These are phyloP conservation scores for Amazona vittata DNA, from an alignment of 2,113 vertebrate species.

Conservation along the genomic window DNA sequence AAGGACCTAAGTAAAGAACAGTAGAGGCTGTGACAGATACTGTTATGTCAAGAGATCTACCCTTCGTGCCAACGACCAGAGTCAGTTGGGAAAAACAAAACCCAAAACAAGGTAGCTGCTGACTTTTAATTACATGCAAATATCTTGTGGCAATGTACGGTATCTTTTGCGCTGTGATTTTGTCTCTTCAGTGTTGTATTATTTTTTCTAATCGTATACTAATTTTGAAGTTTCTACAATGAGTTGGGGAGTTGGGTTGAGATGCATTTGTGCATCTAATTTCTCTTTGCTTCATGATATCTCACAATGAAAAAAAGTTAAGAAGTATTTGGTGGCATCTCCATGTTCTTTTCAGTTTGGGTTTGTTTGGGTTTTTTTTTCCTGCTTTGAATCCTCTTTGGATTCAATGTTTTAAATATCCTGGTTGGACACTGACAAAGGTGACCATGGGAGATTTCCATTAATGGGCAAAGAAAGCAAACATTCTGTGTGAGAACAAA, in stretches of 20 bases:
- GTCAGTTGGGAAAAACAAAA: not conserved
- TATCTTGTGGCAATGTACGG: fast-evolving
- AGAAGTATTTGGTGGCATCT: not conserved
- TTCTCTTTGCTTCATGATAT: not conserved
- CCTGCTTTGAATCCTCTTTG: not conserved
- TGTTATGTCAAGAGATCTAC: not conserved
- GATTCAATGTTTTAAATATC: not conserved
- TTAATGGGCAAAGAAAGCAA: not conserved
- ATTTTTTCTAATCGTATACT: not conserved
- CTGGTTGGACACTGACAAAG: not conserved
- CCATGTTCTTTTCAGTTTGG: not conserved
- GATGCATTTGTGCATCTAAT: not conserved
- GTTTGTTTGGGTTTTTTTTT: not conserved
- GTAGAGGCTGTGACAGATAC: not conserved
- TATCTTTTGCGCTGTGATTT: not conserved
- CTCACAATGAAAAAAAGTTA: fast-evolving
- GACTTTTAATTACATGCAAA: not conserved
- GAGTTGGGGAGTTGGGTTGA: not conserved
- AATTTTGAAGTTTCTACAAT: not conserved
- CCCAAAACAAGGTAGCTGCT: not conserved
- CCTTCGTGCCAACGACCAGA: not conserved
- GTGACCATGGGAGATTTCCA: not conserved
- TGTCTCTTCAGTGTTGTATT: not conserved
- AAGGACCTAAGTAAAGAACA: not conserved
- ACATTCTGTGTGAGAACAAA: not conserved